Conservation (phyloP, 2,113 vertebrate species). For the Chlamydotis undulata region DNA sequence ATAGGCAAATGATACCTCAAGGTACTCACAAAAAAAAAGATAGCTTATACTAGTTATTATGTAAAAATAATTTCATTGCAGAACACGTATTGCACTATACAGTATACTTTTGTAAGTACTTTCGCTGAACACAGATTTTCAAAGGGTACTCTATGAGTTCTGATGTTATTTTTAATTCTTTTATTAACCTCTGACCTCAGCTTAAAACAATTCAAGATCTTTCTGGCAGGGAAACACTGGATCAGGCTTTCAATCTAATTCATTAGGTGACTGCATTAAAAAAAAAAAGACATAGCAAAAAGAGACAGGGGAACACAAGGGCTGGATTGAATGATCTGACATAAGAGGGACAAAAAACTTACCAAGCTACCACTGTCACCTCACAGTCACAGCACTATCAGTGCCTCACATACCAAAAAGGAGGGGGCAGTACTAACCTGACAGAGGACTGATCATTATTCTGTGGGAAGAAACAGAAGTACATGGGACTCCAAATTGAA, state of each 20-base stretch:
- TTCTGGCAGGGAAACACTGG: not conserved
- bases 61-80: not conserved
- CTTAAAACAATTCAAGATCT: conserved; percentile 1
- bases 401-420: not conserved
- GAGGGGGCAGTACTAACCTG: not conserved
- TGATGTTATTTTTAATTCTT: conserved; percentile 13
- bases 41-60: not conserved
- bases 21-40: not conserved
- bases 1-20: not conserved
- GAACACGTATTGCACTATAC: not conserved
- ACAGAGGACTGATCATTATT: not conserved
- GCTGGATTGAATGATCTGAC: not conserved
- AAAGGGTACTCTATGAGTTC: not conserved
- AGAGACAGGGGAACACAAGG: not conserved
- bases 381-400: not conserved
- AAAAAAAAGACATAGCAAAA: not conserved
- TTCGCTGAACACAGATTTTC: not conserved
- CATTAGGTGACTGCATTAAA: not conserved
- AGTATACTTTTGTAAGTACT: not conserved
- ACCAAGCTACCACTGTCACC: not conserved
- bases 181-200: not conserved
- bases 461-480: not conserved
- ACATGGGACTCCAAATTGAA: not conserved
- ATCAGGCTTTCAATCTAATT: not conserved
- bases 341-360: not conserved